phyloP scores from a whole-genome alignment of 1,140 invertebrate species.

The Pseudomyrmex concolor region DNA sequence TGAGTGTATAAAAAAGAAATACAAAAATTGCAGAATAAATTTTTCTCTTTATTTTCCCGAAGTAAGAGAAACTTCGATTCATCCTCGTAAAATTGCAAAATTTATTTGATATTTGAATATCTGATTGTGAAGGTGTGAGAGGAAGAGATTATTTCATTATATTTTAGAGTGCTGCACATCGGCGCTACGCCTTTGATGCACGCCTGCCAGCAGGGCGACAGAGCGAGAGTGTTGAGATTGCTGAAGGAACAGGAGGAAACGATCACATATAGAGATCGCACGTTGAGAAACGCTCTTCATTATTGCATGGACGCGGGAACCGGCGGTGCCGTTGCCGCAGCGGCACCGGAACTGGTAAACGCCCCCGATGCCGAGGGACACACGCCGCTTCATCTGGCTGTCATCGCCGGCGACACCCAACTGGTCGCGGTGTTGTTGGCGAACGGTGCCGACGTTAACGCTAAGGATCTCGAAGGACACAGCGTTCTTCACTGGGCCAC shows the following conservation, averaged over 20 bases:
- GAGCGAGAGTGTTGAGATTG: slow-evolving; percentile 85
- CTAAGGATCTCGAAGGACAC: slow-evolving; percentile 96
- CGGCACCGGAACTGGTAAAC: slow-evolving; percentile 92
- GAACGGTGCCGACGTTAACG: slow-evolving; percentile 94
- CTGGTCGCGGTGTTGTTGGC: slow-evolving; percentile 92
- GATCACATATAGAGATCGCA: slow-evolving; percentile 89
- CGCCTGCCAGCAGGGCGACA: slow-evolving; percentile 92
- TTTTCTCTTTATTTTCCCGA: background rate
- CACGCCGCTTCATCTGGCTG: slow-evolving; percentile 96
- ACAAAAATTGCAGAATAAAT: background rate
- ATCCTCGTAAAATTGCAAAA: no score
- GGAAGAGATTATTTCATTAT: no score
- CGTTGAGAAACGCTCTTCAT: slow-evolving; percentile 94
- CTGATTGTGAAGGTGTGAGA: no score
- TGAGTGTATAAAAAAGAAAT: background rate
- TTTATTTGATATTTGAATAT: no score
- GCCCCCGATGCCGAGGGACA: slow-evolving; percentile 96
- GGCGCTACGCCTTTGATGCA: slow-evolving; percentile 94
- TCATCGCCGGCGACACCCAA: slow-evolving; percentile 94
- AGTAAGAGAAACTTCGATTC: no score
- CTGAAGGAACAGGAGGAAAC: slow-evolving; percentile 84
- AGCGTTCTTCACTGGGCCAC: slow-evolving; percentile 99
- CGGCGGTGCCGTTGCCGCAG: slow-evolving; percentile 90
- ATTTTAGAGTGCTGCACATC: slow-evolving; percentile 81
- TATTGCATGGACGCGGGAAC: slow-evolving; percentile 94